Percentiles rank a stretch among this genome's conserved stretches.
phyloP scores from a whole-genome alignment of 2,797 vertebrate species.

The Catharus ustulatus region DNA sequence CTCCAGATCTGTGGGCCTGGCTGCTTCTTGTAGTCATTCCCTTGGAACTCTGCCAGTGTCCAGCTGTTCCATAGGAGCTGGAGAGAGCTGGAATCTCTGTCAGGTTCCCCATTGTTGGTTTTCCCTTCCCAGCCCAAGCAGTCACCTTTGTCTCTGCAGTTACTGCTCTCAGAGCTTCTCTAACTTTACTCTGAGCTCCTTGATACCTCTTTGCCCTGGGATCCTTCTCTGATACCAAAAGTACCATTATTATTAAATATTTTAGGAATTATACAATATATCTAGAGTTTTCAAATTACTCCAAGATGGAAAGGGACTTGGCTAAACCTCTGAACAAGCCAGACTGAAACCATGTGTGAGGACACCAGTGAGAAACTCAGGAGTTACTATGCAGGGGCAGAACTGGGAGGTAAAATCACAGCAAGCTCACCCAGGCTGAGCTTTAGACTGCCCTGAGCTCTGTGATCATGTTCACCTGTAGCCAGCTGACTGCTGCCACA shows the following conservation, averaged over 20 bases:
- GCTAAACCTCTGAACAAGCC: neutral
- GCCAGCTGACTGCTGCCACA: neutral
- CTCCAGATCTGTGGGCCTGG: neutral
- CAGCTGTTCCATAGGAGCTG: neutral
- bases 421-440: neutral
- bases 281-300: neutral
- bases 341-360: neutral
- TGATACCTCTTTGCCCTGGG: neutral
- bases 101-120: neutral
- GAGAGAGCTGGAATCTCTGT: neutral
- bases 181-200: neutral
- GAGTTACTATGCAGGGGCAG: neutral
- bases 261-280: neutral
- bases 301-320: neutral
- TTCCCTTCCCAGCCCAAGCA: neutral
- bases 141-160: neutral
- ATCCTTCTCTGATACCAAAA: neutral
- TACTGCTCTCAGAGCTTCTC: neutral
- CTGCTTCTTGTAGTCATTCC: neutral
- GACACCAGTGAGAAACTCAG: neutral
- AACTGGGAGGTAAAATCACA: neutral
- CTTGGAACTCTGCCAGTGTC: neutral
- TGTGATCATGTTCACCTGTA: fast-evolving
- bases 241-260: neutral
- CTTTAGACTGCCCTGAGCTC: neutral